These are phyloP conservation scores for Napeogenes sylphis DNA, from an alignment of 2,888 invertebrate species.

Conservation along the genomic window DNA sequence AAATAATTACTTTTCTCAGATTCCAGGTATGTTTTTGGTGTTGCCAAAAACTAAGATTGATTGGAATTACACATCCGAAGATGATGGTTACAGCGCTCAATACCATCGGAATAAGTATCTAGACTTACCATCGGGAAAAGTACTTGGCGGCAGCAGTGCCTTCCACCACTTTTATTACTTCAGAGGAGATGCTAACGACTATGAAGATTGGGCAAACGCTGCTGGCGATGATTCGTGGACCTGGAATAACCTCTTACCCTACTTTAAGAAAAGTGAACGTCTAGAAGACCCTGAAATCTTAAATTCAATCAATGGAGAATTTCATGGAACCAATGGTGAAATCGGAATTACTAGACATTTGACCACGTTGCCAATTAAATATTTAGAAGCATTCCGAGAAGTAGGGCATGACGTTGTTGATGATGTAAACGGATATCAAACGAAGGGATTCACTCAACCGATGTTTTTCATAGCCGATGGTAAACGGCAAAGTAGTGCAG, in stretches of 20 bases:
- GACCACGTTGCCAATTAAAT: slow-evolving; percentile 32
- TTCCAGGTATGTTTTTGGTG: too few relatives aligned
- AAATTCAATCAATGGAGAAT: slow-evolving; percentile 28
- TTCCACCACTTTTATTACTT: slow-evolving; percentile 73
- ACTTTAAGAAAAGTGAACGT: slow-evolving; percentile 69
- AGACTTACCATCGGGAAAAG: slow-evolving; percentile 71
- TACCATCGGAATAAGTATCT: slow-evolving; percentile 44
- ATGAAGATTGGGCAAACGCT: slow-evolving; percentile 62
- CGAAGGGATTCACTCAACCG: slow-evolving; percentile 61
- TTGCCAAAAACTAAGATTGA: slow-evolving; percentile 12
- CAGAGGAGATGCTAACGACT: slow-evolving; percentile 65
- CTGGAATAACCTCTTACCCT: slow-evolving; percentile 67
- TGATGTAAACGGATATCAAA: slow-evolving; percentile 51
- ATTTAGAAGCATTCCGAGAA: slow-evolving; percentile 55
- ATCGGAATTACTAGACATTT: slow-evolving; percentile 49
- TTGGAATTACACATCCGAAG: slow-evolving; percentile 19
- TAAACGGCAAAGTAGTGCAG: slow-evolving; percentile 64
- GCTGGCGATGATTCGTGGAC: slow-evolving; percentile 72
- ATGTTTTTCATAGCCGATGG: slow-evolving; percentile 64
- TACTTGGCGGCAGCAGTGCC: slow-evolving; percentile 75
- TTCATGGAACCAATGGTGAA: slow-evolving; percentile 57
- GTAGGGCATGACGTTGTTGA: slow-evolving; percentile 52
- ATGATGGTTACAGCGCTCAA: slow-evolving; percentile 59
- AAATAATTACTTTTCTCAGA: background rate
- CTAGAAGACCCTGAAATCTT: slow-evolving; percentile 33